These are phyloP conservation scores for Ormyrus pomaceus DNA, from an alignment of 2,888 invertebrate genomes.

Conservation along the genomic window DNA sequence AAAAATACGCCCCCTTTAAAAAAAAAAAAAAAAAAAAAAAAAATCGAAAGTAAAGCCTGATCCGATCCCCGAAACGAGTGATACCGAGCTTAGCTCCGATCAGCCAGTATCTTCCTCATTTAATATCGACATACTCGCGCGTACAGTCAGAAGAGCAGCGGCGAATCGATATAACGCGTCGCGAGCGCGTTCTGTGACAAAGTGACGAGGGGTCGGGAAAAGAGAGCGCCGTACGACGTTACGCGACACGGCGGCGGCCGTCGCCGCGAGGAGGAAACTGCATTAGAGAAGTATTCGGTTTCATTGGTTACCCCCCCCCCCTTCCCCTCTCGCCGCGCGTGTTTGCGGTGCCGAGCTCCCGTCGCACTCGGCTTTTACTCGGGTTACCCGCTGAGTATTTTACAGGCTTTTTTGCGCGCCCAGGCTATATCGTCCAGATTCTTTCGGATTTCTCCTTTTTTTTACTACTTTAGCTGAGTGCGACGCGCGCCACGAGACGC, in stretches of 20 bases:
- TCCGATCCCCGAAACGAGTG: no score
- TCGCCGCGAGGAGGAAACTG: conserved; percentile 55
- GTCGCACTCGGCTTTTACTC: conserved; percentile 37
- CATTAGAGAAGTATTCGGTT: conserved; percentile 58
- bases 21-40: no score
- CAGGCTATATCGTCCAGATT: neutral
- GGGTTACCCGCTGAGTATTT: conserved; percentile 48
- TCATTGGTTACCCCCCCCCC: conserved; percentile 33
- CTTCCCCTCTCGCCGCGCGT: conserved; percentile 9
- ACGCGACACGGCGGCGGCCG: conserved; percentile 37
- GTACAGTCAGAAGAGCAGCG: neutral
- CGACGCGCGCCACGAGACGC: no score
- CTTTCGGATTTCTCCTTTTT: neutral
- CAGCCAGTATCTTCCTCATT: neutral
- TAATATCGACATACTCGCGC: conserved; percentile 4
- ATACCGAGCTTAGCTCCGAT: no score
- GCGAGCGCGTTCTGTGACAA: conserved; percentile 30
- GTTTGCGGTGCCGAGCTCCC: conserved; percentile 35
- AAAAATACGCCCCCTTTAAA: no score
- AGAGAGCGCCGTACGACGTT: conserved; percentile 19
- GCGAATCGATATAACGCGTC: conserved; percentile 28
- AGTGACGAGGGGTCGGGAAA: conserved; percentile 30
- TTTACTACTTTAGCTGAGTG: no score
- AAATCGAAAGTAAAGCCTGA: no score
- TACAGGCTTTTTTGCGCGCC: conserved; percentile 17